Conservation (phyloP, 2,888 invertebrate species). For the Heterodera filipjevi region DNA sequence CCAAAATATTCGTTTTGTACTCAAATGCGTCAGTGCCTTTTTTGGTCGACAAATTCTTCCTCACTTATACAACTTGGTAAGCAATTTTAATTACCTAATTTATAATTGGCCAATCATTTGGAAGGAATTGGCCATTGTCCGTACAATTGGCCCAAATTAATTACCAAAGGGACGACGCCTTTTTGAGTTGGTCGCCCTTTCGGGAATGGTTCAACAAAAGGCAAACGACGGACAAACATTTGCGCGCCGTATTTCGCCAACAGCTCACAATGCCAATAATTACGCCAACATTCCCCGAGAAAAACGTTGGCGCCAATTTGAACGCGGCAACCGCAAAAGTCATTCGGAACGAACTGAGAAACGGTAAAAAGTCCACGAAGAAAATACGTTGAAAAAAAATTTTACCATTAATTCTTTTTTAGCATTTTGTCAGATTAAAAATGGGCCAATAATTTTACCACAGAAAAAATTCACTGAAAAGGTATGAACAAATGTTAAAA, state of each 20-base stretch:
- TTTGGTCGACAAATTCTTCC: neutral
- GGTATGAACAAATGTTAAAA: too few relatives aligned
- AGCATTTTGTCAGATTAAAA: too few relatives aligned
- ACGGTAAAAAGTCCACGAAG: neutral
- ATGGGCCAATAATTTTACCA: too few relatives aligned
- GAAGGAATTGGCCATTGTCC: neutral
- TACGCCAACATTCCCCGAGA: neutral
- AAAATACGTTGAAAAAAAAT: too few relatives aligned
- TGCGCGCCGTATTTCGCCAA: neutral
- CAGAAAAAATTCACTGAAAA: too few relatives aligned
- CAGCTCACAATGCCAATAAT: conserved; percentile 7
- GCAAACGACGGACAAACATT: neutral
- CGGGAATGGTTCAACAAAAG: neutral
- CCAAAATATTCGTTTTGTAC: neutral
- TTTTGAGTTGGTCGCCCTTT: conserved; percentile 5
- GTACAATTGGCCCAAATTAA: neutral
- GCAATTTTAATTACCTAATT: neutral
- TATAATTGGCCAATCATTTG: neutral
- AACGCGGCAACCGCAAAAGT: neutral
- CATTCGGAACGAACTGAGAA: neutral
- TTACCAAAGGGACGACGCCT: neutral
- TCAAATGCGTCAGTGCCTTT: conserved; percentile 1
- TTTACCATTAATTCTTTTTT: too few relatives aligned
- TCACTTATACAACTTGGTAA: neutral
- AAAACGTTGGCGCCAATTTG: neutral